phyloP scores from a whole-genome alignment of 1,140 invertebrate genomes.

The Agrypnia vestita region DNA sequence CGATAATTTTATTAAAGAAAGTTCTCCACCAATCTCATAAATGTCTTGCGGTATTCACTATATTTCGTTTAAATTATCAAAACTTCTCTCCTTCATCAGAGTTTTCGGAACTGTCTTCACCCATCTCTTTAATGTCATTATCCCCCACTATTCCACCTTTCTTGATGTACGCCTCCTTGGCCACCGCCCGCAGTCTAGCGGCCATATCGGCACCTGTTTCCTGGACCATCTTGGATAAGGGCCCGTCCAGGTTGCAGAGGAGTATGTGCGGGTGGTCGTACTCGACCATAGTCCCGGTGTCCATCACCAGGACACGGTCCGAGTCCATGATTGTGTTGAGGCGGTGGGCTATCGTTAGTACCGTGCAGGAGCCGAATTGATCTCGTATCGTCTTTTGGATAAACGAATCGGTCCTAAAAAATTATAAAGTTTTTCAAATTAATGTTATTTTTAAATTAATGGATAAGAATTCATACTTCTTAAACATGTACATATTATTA shows the following conservation, averaged over 20 bases:
- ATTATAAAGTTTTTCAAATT: neutral
- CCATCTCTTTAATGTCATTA: neutral
- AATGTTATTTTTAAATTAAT: neutral
- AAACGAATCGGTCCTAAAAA: slow-evolving; percentile 76
- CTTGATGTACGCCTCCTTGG: slow-evolving; percentile 42
- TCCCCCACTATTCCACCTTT: slow-evolving; percentile 22
- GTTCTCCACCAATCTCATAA: too few relatives aligned
- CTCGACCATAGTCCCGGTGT: slow-evolving; percentile 75
- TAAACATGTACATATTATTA: too few relatives aligned
- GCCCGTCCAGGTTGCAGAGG: slow-evolving; percentile 75
- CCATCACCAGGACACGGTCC: slow-evolving; percentile 84
- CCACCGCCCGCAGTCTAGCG: slow-evolving; percentile 4
- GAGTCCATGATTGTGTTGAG: slow-evolving; percentile 89
- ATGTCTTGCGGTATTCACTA: too few relatives aligned
- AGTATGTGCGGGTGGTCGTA: slow-evolving; percentile 77
- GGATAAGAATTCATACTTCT: too few relatives aligned
- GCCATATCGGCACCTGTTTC: slow-evolving; percentile 74
- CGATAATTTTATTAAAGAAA: too few relatives aligned
- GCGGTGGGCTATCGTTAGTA: slow-evolving; percentile 84
- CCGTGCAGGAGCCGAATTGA: slow-evolving; percentile 78
- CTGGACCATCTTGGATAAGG: slow-evolving; percentile 81
- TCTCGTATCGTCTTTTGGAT: slow-evolving; percentile 77
- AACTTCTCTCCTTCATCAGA: neutral
- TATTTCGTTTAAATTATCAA: too few relatives aligned
- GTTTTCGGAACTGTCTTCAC: neutral